A percentile compares a stretch with the other conserved stretches of the same genome.
These are phyloP conservation scores for Drosophila seguyi DNA, from an alignment of 1,140 invertebrate species.

Conservation along the genomic window DNA sequence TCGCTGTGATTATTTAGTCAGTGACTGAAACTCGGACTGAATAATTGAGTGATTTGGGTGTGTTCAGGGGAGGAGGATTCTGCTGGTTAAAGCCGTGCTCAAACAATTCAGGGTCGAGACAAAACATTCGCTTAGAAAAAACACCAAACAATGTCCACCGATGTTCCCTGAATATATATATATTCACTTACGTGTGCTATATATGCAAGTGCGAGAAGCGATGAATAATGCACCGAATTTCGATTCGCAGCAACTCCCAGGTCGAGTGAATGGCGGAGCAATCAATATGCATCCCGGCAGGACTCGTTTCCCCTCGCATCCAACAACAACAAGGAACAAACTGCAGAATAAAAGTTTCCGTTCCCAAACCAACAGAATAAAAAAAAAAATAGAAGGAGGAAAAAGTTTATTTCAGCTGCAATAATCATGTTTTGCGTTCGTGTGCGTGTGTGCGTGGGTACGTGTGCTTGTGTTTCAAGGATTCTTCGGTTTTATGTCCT, in stretches of 20 bases:
- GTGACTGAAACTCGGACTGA: slow-evolving; percentile 13
- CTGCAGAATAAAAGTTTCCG: slow-evolving; percentile 34
- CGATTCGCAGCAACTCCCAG: slow-evolving; percentile 27
- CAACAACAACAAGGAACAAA: slow-evolving; percentile 22
- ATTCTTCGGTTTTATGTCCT: slow-evolving; percentile 35
- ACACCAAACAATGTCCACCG: slow-evolving; percentile 11
- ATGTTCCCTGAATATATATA: slow-evolving; percentile 5
- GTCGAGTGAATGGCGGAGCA: slow-evolving; percentile 12
- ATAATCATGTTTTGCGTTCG: slow-evolving; percentile 31
- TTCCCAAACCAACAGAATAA: neutral
- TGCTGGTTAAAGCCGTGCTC: neutral
- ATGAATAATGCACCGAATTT: slow-evolving; percentile 45
- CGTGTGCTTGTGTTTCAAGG: slow-evolving; percentile 34
- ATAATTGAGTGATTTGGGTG: slow-evolving; percentile 19
- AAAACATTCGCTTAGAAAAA: slow-evolving; percentile 13
- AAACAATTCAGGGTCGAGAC: slow-evolving; percentile 2
- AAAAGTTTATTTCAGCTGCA: slow-evolving; percentile 35
- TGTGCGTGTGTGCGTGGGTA: slow-evolving; percentile 1
- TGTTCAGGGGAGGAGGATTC: neutral
- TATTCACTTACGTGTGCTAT: neutral
- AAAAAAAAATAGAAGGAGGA: neutral
- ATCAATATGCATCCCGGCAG: slow-evolving; percentile 39
- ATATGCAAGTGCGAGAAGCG: neutral
- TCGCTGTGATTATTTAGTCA: slow-evolving; percentile 24
- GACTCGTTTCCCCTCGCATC: slow-evolving; percentile 5